phyloP scores from a whole-genome alignment of 2,888 invertebrate genomes.

The Tipula lateralis region DNA sequence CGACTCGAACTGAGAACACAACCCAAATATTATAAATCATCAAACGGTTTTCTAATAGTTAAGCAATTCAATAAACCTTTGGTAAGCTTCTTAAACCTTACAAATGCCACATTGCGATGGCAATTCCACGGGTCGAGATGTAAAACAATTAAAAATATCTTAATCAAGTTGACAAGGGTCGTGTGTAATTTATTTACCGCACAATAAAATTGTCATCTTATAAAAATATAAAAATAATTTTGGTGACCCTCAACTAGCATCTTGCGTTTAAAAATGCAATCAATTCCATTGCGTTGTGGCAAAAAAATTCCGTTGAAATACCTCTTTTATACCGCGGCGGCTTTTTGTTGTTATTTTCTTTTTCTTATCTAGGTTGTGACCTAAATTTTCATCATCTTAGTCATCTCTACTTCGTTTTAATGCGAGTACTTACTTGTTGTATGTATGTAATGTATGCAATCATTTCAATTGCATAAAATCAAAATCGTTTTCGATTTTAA shows the following conservation, averaged over 20 bases:
- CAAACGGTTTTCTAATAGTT: too few relatives aligned
- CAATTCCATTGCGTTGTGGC: not conserved
- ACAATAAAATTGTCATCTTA: too few relatives aligned
- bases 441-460: not conserved
- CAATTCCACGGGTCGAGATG: too few relatives aligned
- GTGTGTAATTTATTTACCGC: not conserved
- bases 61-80: too few relatives aligned
- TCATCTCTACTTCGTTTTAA: not conserved
- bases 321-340: not conserved
- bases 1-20: too few relatives aligned
- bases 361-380: not conserved
- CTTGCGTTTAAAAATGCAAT: too few relatives aligned
- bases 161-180: not conserved
- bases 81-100: too few relatives aligned
- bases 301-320: not conserved
- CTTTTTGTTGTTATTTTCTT: not conserved
- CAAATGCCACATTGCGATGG: too few relatives aligned
- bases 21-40: too few relatives aligned
- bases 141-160: too few relatives aligned
- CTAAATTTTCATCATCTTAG: not conserved
- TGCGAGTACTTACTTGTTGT: too few relatives aligned
- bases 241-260: not conserved
- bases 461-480: not conserved
- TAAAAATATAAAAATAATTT: not conserved
- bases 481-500: not conserved